Evolutionary conservation across 92 coral and sea anemone species (phyloP), one percentile per base, ranked within the genome.

Genomic region (Palythoa grandiflora): DNA sequence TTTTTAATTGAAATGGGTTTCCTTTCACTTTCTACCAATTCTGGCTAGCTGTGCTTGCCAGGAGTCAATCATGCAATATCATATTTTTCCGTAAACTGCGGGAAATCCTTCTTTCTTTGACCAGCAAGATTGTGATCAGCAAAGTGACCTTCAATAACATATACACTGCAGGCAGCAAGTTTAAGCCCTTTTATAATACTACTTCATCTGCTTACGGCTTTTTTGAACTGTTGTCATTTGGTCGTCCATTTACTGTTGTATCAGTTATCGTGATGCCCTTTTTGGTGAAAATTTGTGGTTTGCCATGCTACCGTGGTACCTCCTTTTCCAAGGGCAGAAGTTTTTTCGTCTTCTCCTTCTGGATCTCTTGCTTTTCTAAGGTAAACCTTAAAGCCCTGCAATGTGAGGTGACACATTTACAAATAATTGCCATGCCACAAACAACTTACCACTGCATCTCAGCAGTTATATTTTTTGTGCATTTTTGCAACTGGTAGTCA

Each of bases 191-290:
- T 87, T 38, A 75, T 38, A 17, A 89, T 91, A 91, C 90, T 87
- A 77, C n/a, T 87, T 51, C 78, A 91, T 52, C 80, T 91, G 78
- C 44, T 78, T 87, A 65, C 80, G 71, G 19, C 66, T 51, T 68
- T 87, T 87, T 17, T 3, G 36, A 44, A 44, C 57, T 47, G 78
- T n/a, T 44, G 78, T 73, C 78, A 73, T 40, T 47, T 89, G 92
- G 63, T 89, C 92, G 80, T 89, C 74, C 3, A 72, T 73, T 55
- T 89, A 75, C 92, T 92, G 77, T 73, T 89, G 87, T 81, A 83
- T 84, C 84, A 92, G 89, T 92, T 89, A 60, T 92, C 19, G 47
- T 50, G 14, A 72, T 91, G 90, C 0, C 85, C 88, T 86, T 79
- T 73, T 5, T 77, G 87, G 10, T 85, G 85, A 16, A 88, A 88